phyloP scores from a whole-genome alignment of 1,140 invertebrate species.

The Aphidius ervi region DNA sequence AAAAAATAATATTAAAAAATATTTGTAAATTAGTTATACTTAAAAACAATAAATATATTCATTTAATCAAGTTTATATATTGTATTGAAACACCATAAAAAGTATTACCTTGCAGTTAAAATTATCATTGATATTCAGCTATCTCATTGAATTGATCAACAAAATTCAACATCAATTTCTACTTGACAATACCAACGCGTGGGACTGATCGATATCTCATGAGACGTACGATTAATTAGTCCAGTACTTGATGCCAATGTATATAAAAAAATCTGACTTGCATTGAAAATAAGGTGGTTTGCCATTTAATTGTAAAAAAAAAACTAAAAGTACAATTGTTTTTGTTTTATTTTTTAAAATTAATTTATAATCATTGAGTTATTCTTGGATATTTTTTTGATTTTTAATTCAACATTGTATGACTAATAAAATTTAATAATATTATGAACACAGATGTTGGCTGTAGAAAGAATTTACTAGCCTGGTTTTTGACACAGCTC shows the following conservation, averaged over 20 bases:
- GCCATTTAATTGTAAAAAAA: neutral
- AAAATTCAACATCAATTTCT: constrained; percentile 5
- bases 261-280: constrained; percentile 2
- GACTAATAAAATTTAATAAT: constrained; percentile 19
- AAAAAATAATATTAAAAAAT: constrained; percentile 26
- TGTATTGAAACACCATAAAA: neutral
- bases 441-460: constrained; percentile 52
- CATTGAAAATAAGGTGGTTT: neutral
- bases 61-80: neutral
- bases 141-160: neutral
- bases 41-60: too few species aligned
- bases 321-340: neutral
- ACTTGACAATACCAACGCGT: neutral
- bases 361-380: too few species aligned
- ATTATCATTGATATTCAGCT: constrained; percentile 6
- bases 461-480: constrained; percentile 49
- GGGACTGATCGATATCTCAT: constrained; percentile 21
- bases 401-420: neutral
- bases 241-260: constrained; percentile 2
- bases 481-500: constrained; percentile 43
- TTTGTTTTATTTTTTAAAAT: too few species aligned
- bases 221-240: constrained; percentile 20
- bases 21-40: constrained; percentile 34
- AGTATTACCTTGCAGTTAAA: neutral
- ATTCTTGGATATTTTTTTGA: neutral